Base-by-base conservation (phyloP, 2,113 vertebrate genomes). In the Pagrus major region DNA sequence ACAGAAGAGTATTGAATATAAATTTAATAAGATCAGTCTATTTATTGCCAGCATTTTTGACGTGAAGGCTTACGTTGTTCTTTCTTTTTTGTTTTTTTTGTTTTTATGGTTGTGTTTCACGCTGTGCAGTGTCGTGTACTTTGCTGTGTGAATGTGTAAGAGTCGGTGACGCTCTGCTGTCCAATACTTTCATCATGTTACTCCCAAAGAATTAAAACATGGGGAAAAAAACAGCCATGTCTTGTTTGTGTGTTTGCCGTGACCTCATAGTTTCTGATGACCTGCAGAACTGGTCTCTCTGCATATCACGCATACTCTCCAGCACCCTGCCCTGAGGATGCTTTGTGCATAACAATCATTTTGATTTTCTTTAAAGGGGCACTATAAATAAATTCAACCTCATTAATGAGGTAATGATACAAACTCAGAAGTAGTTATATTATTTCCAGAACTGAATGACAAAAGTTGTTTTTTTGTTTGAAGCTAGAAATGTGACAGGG, bases 11-110 rank as follows among this genome's bases (percentile, higher is more conserved):
- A 87, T 89, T 84, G 89, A 91, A 88, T 83, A 91, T 92, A 89
- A 89, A 88, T 92, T 91, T 84, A 91, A 89, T 88, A 87, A 94
- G 86, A 88, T 86, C 85, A 91, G 79, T 90, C 69, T 95, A 95
- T 96, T 96, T 96, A 95, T 95, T 95, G 91, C 87, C 85, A 84
- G 89, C 86, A 73, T 90, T 91, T 91, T 84, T 86, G 71, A 89
- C 31, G 70, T 90, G 77, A 83, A 84, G 64, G 77, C 89, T 87
- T 88, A n/a, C 67, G 77, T 71, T 58, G 76, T 85, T 86, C 61
- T 76, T 65, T 77, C 59, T 78, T 81, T 79, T 83, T 86, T 86
- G 54, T 75, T 60, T 76, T 80, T 80, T 77, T 84, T 72, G 74
- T 91, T 93, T 88, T 91, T 88, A 87, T 82, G 88, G 72, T 89